Evolutionary conservation across 2,797 vertebrate species (phyloP).

Genomic region (Pseudochirops cupreus): DNA sequence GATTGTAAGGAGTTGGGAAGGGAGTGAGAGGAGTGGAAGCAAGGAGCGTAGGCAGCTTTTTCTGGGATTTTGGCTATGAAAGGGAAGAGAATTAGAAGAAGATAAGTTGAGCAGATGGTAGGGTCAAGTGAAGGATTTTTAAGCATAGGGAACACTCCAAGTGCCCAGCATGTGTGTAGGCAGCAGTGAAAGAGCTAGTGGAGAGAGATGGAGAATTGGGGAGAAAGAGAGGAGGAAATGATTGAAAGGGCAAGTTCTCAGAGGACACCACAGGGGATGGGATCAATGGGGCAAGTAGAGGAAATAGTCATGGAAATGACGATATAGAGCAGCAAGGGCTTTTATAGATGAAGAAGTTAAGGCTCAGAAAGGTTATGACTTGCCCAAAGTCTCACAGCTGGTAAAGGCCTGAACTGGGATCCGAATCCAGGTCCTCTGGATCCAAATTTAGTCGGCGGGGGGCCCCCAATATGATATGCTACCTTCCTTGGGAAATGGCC

Average conservation of each 20-base stretch:
- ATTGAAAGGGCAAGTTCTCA: neutral
- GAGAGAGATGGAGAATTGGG: neutral
- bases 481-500: neutral
- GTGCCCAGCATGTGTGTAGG: neutral
- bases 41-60: neutral
- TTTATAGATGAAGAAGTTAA: neutral
- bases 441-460: neutral
- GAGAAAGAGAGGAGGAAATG: neutral
- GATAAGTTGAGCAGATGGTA: neutral
- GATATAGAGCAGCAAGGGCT: neutral
- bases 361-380: neutral
- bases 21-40: neutral
- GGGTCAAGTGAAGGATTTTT: slow-evolving; percentile 1
- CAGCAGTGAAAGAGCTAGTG: neutral
- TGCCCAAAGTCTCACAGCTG: neutral
- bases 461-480: neutral
- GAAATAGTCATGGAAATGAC: neutral
- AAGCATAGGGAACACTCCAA: neutral
- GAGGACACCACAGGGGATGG: neutral
- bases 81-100: neutral
- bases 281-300: neutral
- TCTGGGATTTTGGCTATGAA: neutral
- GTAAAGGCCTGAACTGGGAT: neutral
- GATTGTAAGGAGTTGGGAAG: neutral
- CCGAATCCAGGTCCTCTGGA: neutral